phyloP scores from a whole-genome alignment of 2,113 vertebrate genomes.

The Pogona vitticeps region DNA sequence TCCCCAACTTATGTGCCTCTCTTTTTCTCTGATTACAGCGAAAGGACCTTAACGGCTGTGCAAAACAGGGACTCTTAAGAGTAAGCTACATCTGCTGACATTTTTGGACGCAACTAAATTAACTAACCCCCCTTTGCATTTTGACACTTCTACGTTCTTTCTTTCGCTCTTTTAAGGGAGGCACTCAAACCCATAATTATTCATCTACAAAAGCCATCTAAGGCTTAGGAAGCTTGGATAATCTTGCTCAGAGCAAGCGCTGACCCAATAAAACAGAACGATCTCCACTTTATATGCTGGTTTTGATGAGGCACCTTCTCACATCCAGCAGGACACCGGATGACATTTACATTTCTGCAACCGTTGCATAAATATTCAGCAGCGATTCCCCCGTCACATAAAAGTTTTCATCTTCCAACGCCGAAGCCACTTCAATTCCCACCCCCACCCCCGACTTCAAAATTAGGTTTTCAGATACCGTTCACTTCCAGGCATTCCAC shows the following conservation, averaged over 20 bases:
- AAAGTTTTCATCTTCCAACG: background rate
- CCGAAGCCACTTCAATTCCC: background rate
- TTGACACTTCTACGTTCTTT: background rate
- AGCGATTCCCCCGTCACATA: background rate
- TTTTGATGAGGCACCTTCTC: conserved; percentile 3
- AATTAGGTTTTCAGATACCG: background rate
- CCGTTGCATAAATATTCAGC: background rate
- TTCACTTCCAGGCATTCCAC: background rate
- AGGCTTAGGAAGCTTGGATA: background rate
- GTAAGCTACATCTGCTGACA: too few relatives aligned
- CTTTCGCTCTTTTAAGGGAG: background rate
- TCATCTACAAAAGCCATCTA: background rate
- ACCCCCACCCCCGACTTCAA: background rate
- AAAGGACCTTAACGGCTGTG: too few relatives aligned
- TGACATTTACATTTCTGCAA: background rate
- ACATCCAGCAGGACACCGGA: background rate
- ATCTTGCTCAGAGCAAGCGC: background rate
- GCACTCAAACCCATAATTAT: background rate
- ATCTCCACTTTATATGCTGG: background rate
- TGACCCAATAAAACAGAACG: background rate
- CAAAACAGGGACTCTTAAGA: too few relatives aligned
- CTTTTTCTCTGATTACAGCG: too few relatives aligned
- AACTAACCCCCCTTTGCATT: background rate
- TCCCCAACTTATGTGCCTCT: too few relatives aligned
- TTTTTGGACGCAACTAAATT: too few relatives aligned